Percentiles rank a stretch among this genome's conserved stretches.
Conservation (phyloP, 2,797 vertebrate genomes). For the Pipistrellus pygmaeus region DNA sequence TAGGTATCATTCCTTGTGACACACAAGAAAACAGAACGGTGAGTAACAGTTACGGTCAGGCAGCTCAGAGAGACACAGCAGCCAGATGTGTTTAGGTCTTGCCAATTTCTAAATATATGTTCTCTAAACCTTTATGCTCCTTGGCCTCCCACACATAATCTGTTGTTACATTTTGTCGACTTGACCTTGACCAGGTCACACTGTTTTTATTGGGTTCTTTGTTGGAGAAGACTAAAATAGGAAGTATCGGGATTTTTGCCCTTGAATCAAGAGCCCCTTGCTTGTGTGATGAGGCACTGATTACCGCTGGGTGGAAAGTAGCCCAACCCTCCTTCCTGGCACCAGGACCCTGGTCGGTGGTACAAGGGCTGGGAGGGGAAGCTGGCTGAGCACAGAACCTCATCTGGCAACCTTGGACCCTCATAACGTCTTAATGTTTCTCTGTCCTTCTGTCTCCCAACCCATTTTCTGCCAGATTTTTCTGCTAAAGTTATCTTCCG, state of each 20-base stretch:
- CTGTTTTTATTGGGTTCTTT: neutral
- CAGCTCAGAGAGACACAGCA: neutral
- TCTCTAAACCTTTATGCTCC: neutral
- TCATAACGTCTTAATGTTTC: neutral
- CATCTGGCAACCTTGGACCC: neutral
- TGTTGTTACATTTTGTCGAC: neutral
- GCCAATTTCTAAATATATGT: neutral
- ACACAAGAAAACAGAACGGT: neutral
- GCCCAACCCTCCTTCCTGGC: neutral
- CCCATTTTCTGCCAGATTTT: neutral
- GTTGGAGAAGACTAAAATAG: neutral
- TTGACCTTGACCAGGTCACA: neutral
- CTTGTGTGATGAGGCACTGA: neutral
- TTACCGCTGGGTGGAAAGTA: neutral
- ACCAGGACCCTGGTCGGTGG: neutral
- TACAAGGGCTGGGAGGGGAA: rapidly evolving
- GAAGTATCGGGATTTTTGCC: neutral
- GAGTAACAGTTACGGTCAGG: neutral
- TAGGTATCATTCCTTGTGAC: neutral
- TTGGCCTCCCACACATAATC: neutral
- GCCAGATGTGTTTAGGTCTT: neutral
- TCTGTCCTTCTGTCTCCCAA: neutral
- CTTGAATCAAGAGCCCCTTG: neutral
- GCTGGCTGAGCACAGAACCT: neutral
- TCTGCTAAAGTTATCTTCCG: neutral